phyloP scores from a whole-genome alignment of 2,797 vertebrate species.

The Sebastes aleutianus region DNA sequence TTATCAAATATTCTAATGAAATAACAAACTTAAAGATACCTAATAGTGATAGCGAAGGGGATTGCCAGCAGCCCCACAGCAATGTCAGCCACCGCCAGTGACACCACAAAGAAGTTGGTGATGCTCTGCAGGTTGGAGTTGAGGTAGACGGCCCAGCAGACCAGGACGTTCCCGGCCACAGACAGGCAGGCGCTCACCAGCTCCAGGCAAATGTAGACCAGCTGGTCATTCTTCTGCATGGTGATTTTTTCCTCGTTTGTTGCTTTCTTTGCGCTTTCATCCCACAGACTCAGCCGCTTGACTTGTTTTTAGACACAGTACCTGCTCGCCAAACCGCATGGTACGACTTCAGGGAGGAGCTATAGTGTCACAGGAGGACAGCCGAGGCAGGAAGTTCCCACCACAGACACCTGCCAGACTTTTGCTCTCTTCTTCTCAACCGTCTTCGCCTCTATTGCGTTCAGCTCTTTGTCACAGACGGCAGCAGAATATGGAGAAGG shows the following conservation, averaged over 20 bases:
- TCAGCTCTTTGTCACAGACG: slow-evolving; percentile 6
- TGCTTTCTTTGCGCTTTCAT: slow-evolving; percentile 58
- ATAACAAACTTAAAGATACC: slow-evolving; percentile 44
- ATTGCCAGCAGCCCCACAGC: slow-evolving; percentile 95
- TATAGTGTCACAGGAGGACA: slow-evolving; percentile 15
- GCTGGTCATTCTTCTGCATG: slow-evolving; percentile 81
- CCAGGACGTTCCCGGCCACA: slow-evolving; percentile 91
- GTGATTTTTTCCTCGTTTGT: slow-evolving; percentile 50
- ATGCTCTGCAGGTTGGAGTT: slow-evolving; percentile 97
- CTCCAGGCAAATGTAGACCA: slow-evolving; percentile 90
- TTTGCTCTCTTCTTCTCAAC: slow-evolving; percentile 11
- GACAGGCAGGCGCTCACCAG: slow-evolving; percentile 91
- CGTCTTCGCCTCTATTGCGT: neutral
- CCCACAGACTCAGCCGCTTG: slow-evolving; percentile 35
- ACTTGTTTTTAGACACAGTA: slow-evolving; percentile 42
- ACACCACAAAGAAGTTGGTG: slow-evolving; percentile 98
- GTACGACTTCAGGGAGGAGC: neutral
- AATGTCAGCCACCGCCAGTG: slow-evolving; percentile 93
- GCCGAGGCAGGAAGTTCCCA: slow-evolving; percentile 44
- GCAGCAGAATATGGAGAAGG: neutral
- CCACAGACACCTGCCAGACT: neutral
- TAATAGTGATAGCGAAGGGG: slow-evolving; percentile 92
- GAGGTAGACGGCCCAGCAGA: slow-evolving; percentile 94
- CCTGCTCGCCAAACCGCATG: slow-evolving; percentile 22
- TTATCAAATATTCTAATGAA: neutral